Evolutionary conservation across 2,797 vertebrate genomes (phyloP).

Genomic region (Allobates femoralis): DNA sequence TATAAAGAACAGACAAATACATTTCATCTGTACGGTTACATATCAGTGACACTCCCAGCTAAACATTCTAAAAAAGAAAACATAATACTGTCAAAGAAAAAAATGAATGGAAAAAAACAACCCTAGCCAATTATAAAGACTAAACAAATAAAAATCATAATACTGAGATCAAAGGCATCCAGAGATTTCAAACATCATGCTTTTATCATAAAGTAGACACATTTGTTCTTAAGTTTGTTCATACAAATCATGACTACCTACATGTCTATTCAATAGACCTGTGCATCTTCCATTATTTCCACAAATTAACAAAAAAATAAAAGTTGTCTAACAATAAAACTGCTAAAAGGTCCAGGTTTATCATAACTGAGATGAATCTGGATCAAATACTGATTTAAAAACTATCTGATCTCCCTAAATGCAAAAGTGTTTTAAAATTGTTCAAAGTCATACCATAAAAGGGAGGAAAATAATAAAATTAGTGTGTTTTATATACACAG

Average conservation of each 20-base stretch:
- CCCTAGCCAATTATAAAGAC: constrained; percentile 81
- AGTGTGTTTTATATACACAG: constrained; percentile 78
- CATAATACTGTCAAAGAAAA: constrained; percentile 79
- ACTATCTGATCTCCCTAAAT: constrained; percentile 78
- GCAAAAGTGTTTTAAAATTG: constrained; percentile 81
- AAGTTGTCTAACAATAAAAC: constrained; percentile 73
- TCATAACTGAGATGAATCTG: constrained; percentile 81
- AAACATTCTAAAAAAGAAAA: constrained; percentile 81
- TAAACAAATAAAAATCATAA: constrained; percentile 83
- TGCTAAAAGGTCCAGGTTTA: constrained; percentile 79
- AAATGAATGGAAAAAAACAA: constrained; percentile 70
- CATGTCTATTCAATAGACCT: constrained; percentile 72
- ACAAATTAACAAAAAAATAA: constrained; percentile 8
- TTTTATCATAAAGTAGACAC: constrained; percentile 76
- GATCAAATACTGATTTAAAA: constrained; percentile 79
- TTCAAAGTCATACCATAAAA: constrained; percentile 75
- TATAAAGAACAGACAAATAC: constrained; percentile 83
- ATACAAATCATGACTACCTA: constrained; percentile 76
- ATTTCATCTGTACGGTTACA: constrained; percentile 80
- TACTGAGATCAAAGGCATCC: constrained; percentile 85
- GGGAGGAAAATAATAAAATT: constrained; percentile 67
- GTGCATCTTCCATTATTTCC: constrained; percentile 62
- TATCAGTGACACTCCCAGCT: constrained; percentile 84
- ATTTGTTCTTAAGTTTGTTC: constrained; percentile 75
- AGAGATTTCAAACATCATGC: constrained; percentile 84